Evolutionary conservation across 2,888 invertebrate genomes (phyloP), one percentile per base, ranked within the genome.

Genomic region (Tenthredo livida): DNA sequence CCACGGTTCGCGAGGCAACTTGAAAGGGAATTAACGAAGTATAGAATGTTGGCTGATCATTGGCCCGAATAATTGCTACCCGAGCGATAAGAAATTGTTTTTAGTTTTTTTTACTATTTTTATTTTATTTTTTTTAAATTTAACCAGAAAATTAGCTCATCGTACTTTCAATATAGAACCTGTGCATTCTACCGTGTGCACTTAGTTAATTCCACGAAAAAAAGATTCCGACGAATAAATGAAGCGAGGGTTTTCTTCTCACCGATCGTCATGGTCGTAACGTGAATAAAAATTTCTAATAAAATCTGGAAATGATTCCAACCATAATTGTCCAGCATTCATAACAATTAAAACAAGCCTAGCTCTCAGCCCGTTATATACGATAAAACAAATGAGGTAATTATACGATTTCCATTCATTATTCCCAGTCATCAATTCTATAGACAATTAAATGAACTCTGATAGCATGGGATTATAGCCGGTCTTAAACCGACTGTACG

Each of bases 11-110:
- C n/a, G 61, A 80, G 25, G 43, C 61, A 33, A 61, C 58, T 80
- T 61, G 58, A 80, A 80, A 80, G 78, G 58, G 61, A 80, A 80
- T 80, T 80, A 80, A 80, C 80, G 40, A 80, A 58, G 80, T 58
- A 61, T 33, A 43, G 37, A 80, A 80, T 37, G 58, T 80, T 40
- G 12, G 61, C 80, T 25, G 40, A 80, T 37, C 80, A 61, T 58
- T 61, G 58, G 29, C 58, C 80, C 80, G 80, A 80, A 58, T 80
- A 80, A 80, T 80, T 80, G 61, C 40, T 61, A 10, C 61, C 10
- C 58, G 21, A 61, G 61, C 80, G 40, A 54, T 29, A 12, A 58
- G 21, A 61, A n/a, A 40, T 37, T 37, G 58, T 58, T 9, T 37
- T 58, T 25, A 17, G 1, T 10, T 37, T 54, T 29, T 25, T 17